Percentiles rank a stretch among this genome's conserved stretches.
These are phyloP conservation scores for Leptodactylus fallax DNA, from an alignment of 2,797 vertebrate genomes.

Conservation along the genomic window DNA sequence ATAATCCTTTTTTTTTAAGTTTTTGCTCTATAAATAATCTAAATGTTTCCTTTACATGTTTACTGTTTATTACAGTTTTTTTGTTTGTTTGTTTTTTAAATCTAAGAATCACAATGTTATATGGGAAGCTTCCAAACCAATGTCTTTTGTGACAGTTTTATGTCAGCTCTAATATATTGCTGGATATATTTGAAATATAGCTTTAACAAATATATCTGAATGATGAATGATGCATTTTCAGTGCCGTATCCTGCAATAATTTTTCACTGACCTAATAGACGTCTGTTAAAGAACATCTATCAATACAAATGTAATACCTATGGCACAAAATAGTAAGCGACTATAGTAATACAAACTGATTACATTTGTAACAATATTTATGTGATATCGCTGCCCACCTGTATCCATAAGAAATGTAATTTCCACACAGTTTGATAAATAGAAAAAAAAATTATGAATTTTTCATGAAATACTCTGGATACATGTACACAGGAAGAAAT, in stretches of 20 bases:
- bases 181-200: neutral
- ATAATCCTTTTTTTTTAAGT: no score
- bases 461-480: neutral
- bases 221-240: constrained; percentile 6
- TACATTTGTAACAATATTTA: constrained; percentile 8
- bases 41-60: no score
- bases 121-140: neutral
- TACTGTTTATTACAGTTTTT: no score
- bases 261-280: constrained; percentile 19
- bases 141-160: neutral
- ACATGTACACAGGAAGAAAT: no score
- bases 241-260: neutral
- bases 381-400: neutral
- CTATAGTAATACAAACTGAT: constrained; percentile 27
- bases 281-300: constrained; percentile 9
- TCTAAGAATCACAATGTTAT: neutral
- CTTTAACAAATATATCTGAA: neutral
- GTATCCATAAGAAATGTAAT: neutral
- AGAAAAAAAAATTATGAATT: neutral
- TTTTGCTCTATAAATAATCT: no score
- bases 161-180: neutral
- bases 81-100: neutral
- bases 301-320: constrained; percentile 19
- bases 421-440: neutral
- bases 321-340: constrained; percentile 18